These are phyloP conservation scores for Pangasius krempfi DNA, from an alignment of 2,797 vertebrate genomes.

Conservation along the genomic window DNA sequence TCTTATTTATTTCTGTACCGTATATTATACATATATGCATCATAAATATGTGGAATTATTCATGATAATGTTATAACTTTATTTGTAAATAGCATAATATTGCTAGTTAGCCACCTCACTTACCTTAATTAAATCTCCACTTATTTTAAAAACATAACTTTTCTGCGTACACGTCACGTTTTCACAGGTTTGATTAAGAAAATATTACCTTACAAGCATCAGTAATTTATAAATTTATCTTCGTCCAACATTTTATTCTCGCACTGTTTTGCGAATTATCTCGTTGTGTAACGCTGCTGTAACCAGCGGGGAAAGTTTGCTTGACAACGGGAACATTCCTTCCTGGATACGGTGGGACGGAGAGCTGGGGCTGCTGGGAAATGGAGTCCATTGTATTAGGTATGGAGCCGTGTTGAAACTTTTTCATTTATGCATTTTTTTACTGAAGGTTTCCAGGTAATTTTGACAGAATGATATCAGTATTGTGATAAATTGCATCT, in stretches of 20 bases:
- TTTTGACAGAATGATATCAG: not conserved
- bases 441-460: not conserved
- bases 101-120: not conserved
- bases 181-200: not conserved
- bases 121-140: not conserved
- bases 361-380: conserved; percentile 63
- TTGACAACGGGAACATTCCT: conserved; percentile 71
- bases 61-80: not conserved
- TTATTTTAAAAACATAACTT: not conserved
- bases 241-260: not conserved
- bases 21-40: not conserved
- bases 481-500: not conserved
- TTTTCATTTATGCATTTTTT: not conserved
- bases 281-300: not conserved
- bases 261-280: not conserved
- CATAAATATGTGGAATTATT: not conserved
- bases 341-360: conserved; percentile 74
- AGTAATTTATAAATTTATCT: not conserved
- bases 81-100: not conserved
- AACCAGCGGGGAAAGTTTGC: conserved; percentile 68
- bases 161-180: not conserved
- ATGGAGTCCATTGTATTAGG: conserved; percentile 65
- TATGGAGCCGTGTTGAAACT: not conserved
- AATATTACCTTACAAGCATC: conserved; percentile 20
- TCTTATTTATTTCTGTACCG: not conserved